Conservation (phyloP, 2,888 invertebrate genomes). For the Drosophila merina region DNA sequence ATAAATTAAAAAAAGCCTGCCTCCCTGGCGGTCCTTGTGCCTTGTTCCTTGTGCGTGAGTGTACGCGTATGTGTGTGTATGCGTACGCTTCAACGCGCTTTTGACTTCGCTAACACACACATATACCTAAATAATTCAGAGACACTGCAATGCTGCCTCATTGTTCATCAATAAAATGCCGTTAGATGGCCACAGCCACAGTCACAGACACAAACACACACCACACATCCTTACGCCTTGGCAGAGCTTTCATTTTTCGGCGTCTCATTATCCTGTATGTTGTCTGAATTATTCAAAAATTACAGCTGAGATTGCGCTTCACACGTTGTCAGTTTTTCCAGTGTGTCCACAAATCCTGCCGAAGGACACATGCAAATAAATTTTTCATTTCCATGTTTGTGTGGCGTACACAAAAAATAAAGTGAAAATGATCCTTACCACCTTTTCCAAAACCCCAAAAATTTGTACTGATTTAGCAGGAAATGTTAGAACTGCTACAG, state of each 20-base stretch:
- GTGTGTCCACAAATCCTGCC: constrained; percentile 49
- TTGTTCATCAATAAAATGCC: constrained; percentile 56
- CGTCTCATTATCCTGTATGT: constrained; percentile 38
- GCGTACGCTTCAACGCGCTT: constrained; percentile 59
- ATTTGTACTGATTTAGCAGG: neutral
- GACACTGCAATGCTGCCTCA: constrained; percentile 68
- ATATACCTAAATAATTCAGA: constrained; percentile 68
- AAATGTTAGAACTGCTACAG: too few species aligned
- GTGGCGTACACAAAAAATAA: constrained; percentile 21
- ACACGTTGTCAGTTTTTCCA: constrained; percentile 48
- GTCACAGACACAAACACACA: constrained; percentile 14
- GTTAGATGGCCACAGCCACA: constrained; percentile 37
- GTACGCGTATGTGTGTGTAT: constrained; percentile 32
- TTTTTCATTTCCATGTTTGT: constrained; percentile 61
- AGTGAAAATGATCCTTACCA: neutral
- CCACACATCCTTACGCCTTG: neutral
- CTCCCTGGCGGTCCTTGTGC: constrained; percentile 16
- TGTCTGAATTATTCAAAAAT: constrained; percentile 61
- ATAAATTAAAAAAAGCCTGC: constrained; percentile 59
- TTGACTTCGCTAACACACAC: constrained; percentile 31
- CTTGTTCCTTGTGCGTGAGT: constrained; percentile 15
- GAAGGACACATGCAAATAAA: constrained; percentile 58
- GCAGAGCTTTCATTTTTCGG: constrained; percentile 33
- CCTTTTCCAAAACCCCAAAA: neutral
- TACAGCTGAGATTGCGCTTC: constrained; percentile 60